Evolutionary conservation across 35 echinoderm and acorn worm genomes (phyloP).

Genomic region (Stichopus chloronotus): DNA sequence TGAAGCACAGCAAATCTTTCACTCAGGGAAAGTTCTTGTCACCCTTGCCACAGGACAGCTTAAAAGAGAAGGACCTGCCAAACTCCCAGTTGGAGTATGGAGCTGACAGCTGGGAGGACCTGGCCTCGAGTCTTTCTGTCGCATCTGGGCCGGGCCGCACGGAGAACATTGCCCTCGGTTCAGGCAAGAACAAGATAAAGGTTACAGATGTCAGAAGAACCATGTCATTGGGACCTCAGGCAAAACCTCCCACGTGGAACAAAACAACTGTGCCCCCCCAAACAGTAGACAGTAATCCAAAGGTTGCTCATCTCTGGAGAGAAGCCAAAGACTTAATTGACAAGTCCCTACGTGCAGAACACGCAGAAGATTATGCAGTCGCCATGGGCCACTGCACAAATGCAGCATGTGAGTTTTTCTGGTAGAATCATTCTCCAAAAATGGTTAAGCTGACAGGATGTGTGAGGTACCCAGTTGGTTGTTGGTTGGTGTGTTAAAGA

Average conservation of each 20-base stretch:
- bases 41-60: too few species aligned
- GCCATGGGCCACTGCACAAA: not conserved
- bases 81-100: not conserved
- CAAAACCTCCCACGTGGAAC: not conserved
- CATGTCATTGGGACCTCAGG: not conserved
- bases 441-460: too few species aligned
- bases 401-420: slow-evolving; percentile 34
- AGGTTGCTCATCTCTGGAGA: not conserved
- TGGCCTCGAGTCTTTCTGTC: not conserved
- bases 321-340: not conserved
- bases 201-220: slow-evolving; percentile 27
- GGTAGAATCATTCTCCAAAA: too few species aligned
- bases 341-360: not conserved
- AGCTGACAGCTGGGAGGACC: slow-evolving; percentile 27
- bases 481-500: too few species aligned
- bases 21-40: not conserved
- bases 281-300: not conserved
- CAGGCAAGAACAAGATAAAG: not conserved
- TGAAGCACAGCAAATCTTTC: not conserved
- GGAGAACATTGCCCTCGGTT: not conserved
- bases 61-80: too few species aligned
- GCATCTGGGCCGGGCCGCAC: not conserved
- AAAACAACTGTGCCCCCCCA: not conserved
- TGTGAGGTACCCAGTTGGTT: too few species aligned
- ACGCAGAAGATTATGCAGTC: not conserved